A percentile compares a stretch with the other conserved stretches of the same genome.
Evolutionary conservation across 2,797 vertebrate genomes (phyloP).

Genomic region (Pipistrellus nathusii): DNA sequence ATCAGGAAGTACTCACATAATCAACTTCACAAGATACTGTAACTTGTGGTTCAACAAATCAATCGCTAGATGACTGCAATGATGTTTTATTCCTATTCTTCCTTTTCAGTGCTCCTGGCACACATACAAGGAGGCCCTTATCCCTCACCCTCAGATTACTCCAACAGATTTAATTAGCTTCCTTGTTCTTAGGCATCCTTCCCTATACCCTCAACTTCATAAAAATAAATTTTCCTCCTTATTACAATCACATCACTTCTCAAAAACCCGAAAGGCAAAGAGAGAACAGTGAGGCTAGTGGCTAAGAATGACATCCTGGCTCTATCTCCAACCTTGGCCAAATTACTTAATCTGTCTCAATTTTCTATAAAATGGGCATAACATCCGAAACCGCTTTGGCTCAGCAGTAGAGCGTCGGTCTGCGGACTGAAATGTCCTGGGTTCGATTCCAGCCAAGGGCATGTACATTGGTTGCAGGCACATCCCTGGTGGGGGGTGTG

Average conservation of each 20-base stretch:
- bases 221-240: conserved; percentile 12
- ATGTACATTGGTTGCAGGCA: no score
- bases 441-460: no score
- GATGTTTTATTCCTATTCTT: not conserved
- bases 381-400: not conserved
- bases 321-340: not conserved
- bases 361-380: not conserved
- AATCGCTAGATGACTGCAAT: not conserved
- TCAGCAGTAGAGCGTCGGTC: no score
- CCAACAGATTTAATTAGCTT: not conserved
- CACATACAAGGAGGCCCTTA: not conserved
- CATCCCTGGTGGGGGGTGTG: no score
- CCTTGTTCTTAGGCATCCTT: not conserved
- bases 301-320: not conserved
- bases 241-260: not conserved
- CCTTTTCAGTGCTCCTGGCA: not conserved
- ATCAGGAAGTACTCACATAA: not conserved
- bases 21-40: not conserved
- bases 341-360: not conserved
- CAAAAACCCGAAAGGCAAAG: not conserved
- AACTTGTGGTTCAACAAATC: not conserved
- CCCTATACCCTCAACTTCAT: not conserved
- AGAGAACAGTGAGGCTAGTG: not conserved
- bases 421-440: no score
- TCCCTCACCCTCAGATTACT: not conserved